Evolutionary conservation across 2,888 invertebrate genomes (phyloP).

Genomic region (Dysmachus trigonus): DNA sequence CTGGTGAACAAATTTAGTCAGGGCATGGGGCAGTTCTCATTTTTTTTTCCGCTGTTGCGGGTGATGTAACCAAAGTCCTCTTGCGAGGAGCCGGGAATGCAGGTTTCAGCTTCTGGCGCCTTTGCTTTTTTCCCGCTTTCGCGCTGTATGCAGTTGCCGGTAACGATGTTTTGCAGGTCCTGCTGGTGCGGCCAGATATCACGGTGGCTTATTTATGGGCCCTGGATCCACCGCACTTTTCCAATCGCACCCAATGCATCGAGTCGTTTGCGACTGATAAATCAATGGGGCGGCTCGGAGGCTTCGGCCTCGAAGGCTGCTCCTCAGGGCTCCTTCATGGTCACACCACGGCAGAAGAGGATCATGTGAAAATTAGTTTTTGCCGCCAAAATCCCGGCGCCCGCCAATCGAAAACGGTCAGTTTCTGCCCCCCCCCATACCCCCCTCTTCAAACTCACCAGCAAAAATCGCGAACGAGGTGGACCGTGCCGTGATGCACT

Average conservation of each 20-base stretch:
- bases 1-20: conserved; percentile 22
- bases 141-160: neutral
- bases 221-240: conserved; percentile 29
- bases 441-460: neutral
- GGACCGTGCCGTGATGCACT: conserved; percentile 9
- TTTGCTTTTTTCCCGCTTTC: conserved; percentile 17
- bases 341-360: neutral
- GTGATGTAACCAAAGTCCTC: conserved; percentile 26
- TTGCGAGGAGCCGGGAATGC: conserved; percentile 33
- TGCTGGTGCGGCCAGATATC: conserved; percentile 28
- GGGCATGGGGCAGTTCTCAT: conserved; percentile 21
- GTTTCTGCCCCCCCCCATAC: neutral
- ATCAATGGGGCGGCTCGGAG: conserved; percentile 19
- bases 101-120: conserved; percentile 28
- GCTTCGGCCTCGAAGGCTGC: neutral
- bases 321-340: no score
- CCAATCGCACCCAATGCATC: conserved; percentile 35
- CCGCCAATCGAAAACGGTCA: neutral
- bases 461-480: neutral
- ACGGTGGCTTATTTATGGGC: conserved; percentile 15
- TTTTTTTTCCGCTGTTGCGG: neutral
- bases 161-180: conserved; percentile 24
- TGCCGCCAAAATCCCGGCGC: conserved; percentile 2
- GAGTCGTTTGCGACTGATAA: conserved; percentile 41
- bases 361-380: conserved; percentile 1